phyloP scores from a whole-genome alignment of 2,888 invertebrate genomes.

The Dasysyrphus tricinctus region DNA sequence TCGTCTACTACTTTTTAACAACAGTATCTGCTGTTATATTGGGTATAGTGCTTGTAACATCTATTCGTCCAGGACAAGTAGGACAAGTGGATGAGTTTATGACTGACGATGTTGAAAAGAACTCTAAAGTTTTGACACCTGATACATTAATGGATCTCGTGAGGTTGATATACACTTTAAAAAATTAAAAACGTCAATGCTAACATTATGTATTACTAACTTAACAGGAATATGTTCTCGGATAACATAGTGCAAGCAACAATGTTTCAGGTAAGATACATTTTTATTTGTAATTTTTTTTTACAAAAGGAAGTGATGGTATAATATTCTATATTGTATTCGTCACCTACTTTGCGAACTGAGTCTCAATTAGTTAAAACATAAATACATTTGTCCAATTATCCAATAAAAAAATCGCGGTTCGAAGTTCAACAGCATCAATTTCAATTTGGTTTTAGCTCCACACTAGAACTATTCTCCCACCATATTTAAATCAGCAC shows the following conservation, averaged over 20 bases:
- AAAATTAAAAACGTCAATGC: not conserved
- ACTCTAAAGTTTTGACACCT: conserved; percentile 89
- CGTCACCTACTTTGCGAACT: conserved; percentile 27
- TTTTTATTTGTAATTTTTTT: not conserved
- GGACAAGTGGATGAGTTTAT: conserved; percentile 84
- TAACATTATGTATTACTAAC: conserved; percentile 68
- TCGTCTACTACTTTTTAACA: conserved; percentile 95
- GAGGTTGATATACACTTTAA: conserved; percentile 85
- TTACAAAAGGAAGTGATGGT: conserved; percentile 25
- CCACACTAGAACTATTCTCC: conserved; percentile 21
- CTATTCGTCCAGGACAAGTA: conserved; percentile 92
- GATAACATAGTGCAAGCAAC: conserved; percentile 95
- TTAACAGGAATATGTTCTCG: conserved; percentile 95
- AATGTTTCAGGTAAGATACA: conserved; percentile 87
- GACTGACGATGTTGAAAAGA: conserved; percentile 82
- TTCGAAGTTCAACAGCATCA: conserved; percentile 70
- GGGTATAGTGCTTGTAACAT: conserved; percentile 94
- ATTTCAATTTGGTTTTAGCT: conserved; percentile 64
- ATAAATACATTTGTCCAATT: conserved; percentile 63
- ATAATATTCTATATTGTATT: conserved; percentile 17
- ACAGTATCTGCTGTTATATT: conserved; percentile 96
- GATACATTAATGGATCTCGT: conserved; percentile 97
- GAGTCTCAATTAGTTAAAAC: conserved; percentile 38
- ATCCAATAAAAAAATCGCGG: conserved; percentile 62
- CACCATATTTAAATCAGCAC: conserved; percentile 43